These are phyloP conservation scores for Gonocerus acuteangulatus DNA, from an alignment of 2,888 invertebrate species.

Conservation along the genomic window DNA sequence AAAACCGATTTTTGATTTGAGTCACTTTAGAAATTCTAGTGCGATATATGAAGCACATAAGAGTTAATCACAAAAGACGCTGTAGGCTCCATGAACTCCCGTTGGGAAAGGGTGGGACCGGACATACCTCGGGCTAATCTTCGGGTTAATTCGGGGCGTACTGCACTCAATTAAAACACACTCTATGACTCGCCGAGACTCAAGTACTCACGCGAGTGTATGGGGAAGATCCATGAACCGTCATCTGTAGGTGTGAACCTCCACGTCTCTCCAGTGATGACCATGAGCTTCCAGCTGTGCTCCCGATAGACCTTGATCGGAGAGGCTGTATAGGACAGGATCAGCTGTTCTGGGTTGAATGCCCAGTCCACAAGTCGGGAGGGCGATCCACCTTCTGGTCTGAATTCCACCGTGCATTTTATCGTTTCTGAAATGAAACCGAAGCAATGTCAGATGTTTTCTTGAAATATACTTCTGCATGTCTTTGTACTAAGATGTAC, in stretches of 20 bases:
- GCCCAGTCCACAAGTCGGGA: not conserved
- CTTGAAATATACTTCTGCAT: too few relatives aligned
- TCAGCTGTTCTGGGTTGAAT: not conserved
- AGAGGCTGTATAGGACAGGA: not conserved
- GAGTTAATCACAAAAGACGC: too few relatives aligned
- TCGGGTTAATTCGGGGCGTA: too few relatives aligned
- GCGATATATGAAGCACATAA: too few relatives aligned
- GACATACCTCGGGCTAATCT: too few relatives aligned
- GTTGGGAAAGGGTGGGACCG: too few relatives aligned
- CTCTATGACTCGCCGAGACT: too few relatives aligned
- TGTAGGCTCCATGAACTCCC: too few relatives aligned
- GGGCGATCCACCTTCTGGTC: not conserved
- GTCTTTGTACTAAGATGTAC: too few relatives aligned
- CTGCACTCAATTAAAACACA: too few relatives aligned
- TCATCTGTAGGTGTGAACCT: conserved; percentile 9
- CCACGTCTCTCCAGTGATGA: conserved; percentile 13
- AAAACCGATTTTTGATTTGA: too few relatives aligned
- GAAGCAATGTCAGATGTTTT: not conserved
- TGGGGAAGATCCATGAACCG: conserved; percentile 12
- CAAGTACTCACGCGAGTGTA: conserved; percentile 14
- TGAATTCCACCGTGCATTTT: conserved; percentile 10
- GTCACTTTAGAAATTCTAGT: too few relatives aligned
- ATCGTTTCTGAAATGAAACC: not conserved
- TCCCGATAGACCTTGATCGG: conserved; percentile 1
- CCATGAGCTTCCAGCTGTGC: conserved; percentile 5